Conservation (phyloP, 2,888 invertebrate species). For the Subacronicta megacephala region DNA sequence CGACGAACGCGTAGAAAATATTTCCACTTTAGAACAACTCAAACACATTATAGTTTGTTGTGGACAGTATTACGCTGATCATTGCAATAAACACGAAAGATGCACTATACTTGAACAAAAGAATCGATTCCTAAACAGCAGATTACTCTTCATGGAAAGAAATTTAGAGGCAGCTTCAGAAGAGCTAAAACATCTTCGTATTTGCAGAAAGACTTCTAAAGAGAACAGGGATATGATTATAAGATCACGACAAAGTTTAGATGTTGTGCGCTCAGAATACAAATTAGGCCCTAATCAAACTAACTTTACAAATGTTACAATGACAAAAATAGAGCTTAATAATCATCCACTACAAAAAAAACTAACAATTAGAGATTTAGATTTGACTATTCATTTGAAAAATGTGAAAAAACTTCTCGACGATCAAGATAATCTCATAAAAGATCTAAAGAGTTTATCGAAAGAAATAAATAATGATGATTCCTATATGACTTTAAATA, state of each 20-base stretch:
- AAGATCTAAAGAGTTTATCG: conserved; percentile 66
- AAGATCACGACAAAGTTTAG: conserved; percentile 21
- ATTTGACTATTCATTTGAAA: conserved; percentile 67
- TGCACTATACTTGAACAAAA: conserved; percentile 66
- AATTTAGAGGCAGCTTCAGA: conserved; percentile 60
- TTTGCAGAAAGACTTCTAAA: conserved; percentile 52
- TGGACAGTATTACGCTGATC: conserved; percentile 72
- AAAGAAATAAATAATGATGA: conserved; percentile 48
- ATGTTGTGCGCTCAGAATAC: conserved; percentile 37
- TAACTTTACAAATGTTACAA: conserved; percentile 33
- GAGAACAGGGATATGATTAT: conserved; percentile 48
- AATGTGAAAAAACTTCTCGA: conserved; percentile 68
- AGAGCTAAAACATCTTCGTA: conserved; percentile 62
- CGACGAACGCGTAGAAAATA: conserved; percentile 54
- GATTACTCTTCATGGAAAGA: conserved; percentile 68
- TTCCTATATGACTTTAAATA: not conserved
- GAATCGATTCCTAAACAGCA: conserved; percentile 70
- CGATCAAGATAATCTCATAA: conserved; percentile 70
- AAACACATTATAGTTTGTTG: conserved; percentile 70
- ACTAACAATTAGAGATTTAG: conserved; percentile 37
- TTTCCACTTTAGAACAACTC: conserved; percentile 61
- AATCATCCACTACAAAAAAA: conserved; percentile 24
- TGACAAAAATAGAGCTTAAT: conserved; percentile 41
- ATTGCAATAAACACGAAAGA: conserved; percentile 63
- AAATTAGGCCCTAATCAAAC: conserved; percentile 26